These are phyloP conservation scores for Lasioglossum oenotherae DNA, from an alignment of 2,888 invertebrate species.

Conservation along the genomic window DNA sequence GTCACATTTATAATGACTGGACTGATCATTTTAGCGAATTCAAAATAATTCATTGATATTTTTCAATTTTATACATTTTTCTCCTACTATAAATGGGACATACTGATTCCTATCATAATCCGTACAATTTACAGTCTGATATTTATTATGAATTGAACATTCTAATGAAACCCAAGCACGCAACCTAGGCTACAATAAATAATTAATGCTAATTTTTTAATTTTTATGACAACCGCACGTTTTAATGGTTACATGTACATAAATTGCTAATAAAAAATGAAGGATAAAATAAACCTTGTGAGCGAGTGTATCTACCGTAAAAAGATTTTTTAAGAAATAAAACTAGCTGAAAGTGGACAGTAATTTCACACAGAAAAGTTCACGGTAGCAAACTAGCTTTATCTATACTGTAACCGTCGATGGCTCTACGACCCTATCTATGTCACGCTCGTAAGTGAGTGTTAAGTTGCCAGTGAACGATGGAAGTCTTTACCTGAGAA, in stretches of 20 bases:
- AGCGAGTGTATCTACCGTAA: neutral
- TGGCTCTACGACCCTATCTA: neutral
- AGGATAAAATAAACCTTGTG: neutral
- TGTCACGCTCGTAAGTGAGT: constrained; percentile 26
- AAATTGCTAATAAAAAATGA: neutral
- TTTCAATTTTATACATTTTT: neutral
- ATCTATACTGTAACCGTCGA: neutral
- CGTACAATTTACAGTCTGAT: neutral
- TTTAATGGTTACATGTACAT: neutral
- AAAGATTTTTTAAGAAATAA: neutral
- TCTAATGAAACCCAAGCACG: neutral
- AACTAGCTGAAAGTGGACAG: neutral
- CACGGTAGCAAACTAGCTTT: neutral
- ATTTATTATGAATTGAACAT: neutral
- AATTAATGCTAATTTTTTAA: neutral
- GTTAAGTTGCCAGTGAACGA: constrained; percentile 31
- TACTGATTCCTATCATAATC: neutral
- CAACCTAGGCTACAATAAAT: neutral
- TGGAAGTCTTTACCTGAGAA: neutral
- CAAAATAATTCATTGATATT: neutral
- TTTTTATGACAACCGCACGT: neutral
- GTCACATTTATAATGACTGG: neutral
- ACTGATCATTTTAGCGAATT: neutral
- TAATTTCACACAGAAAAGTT: neutral
- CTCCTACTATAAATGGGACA: neutral